Base-by-base conservation (phyloP, 2,888 invertebrate genomes). In the Sminthurinus aureus region DNA sequence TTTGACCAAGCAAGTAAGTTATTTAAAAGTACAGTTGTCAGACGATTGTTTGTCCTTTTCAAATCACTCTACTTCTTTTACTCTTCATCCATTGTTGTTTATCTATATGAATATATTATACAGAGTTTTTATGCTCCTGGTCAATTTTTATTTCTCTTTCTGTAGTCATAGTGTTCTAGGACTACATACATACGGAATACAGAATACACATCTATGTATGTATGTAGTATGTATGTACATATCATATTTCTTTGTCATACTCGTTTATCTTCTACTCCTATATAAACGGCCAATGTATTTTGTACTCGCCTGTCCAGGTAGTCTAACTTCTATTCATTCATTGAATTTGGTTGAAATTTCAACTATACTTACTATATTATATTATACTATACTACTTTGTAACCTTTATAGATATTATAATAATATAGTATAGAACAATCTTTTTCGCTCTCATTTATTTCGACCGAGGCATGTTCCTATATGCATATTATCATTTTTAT, bases 271-370 rank as follows among this genome's bases (percentile, higher is more conserved):
- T 69, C n/a, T 22, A 20, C n/a, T 11, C 15, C 22, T 20, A n/a
- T 64, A 18, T n/a, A 64, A 20, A 69, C 67, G 11, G 67, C n/a
- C 11, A 18, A 20, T 11, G 15, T 20, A 69, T 20, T 69, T 9
- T 20, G 20, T 15, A 69, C 67, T 69, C 3, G n/a, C 15, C 67
- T 69, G 11, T n/a, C 9, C 20, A 69, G 67, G 67, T 69, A 69
- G n/a, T 22, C n/a, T 69, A 69, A 18, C 13, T 64, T 64, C 20
- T 69, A 69, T 69, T 69, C 67, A 69, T 69, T 69, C 67, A 69
- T 69, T 69, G 58, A 58, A 58, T 58, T 58, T 58, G 13, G 58
- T 58, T 18, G 58, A 13, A 18, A 58, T 11, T 58, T 58, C 58
- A 18, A 18, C 58, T 58, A 52, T 18, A 58, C 58, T 15, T 13